A percentile compares a stretch with the other conserved stretches of the same genome.
phyloP scores from a whole-genome alignment of 2,888 invertebrate genomes.

The Sesia apiformis region DNA sequence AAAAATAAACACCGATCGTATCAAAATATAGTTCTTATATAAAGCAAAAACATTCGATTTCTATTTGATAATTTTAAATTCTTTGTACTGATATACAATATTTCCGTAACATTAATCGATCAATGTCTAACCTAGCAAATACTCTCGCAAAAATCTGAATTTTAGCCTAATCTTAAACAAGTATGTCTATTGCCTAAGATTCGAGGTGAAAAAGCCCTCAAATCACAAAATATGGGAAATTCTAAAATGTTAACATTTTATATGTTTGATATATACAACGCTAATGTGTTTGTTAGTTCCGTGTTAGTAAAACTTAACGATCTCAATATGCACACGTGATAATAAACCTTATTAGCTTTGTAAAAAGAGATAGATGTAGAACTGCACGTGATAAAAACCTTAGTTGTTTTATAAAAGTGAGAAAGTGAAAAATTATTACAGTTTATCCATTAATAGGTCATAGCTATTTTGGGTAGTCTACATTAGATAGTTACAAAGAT shows the following conservation, averaged over 20 bases:
- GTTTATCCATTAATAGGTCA: too few relatives aligned
- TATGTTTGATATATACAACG: neutral
- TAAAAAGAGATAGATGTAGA: too few relatives aligned
- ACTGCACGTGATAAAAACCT: too few relatives aligned
- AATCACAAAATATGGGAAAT: neutral
- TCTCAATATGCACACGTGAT: too few relatives aligned
- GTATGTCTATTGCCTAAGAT: slow-evolving; percentile 39
- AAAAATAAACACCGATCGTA: slow-evolving; percentile 48
- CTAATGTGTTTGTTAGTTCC: slow-evolving; percentile 13
- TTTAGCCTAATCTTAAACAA: slow-evolving; percentile 48
- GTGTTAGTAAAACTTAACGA: slow-evolving; percentile 10
- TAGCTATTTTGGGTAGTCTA: too few relatives aligned
- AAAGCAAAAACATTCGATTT: slow-evolving; percentile 39
- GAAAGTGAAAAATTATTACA: too few relatives aligned
- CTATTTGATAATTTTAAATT: slow-evolving; percentile 28
- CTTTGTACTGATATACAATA: slow-evolving; percentile 71
- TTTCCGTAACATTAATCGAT: slow-evolving; percentile 39
- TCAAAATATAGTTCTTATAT: slow-evolving; percentile 56
- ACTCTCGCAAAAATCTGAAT: slow-evolving; percentile 38
- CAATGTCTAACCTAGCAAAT: slow-evolving; percentile 11
- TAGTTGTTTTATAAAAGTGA: too few relatives aligned
- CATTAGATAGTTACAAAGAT: too few relatives aligned
- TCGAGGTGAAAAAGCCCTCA: slow-evolving; percentile 31
- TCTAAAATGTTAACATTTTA: neutral
- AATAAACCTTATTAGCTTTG: too few relatives aligned